Evolutionary conservation across 30 jellyfish, hydroid and myxozoan species (phyloP).

Genomic region (Cassiopea andromeda): DNA sequence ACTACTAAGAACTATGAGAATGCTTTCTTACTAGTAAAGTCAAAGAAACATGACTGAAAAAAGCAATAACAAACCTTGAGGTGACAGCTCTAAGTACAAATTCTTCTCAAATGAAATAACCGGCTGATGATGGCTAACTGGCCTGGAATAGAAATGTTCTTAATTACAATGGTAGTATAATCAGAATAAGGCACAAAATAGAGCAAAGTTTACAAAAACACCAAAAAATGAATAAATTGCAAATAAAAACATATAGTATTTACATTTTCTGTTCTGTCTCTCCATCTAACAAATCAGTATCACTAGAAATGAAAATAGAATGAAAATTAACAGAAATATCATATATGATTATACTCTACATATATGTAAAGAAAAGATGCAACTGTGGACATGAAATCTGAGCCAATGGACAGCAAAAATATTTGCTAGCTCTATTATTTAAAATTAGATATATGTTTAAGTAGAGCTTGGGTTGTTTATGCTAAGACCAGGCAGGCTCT

Average conservation of each 20-base stretch:
- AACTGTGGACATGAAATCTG: too few relatives aligned
- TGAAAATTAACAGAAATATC: too few relatives aligned
- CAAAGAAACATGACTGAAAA: too few relatives aligned
- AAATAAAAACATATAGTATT: background rate
- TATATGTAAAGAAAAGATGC: too few relatives aligned
- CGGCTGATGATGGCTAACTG: conserved; percentile 71
- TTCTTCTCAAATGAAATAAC: conserved; percentile 52
- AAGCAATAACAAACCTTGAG: conserved; percentile 21
- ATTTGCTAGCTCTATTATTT: too few relatives aligned
- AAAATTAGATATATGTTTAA: too few relatives aligned
- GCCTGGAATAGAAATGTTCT: conserved; percentile 33
- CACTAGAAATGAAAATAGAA: conserved; percentile 20
- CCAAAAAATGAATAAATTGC: background rate
- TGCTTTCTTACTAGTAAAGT: too few relatives aligned
- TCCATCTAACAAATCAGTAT: conserved; percentile 60
- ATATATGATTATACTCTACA: too few relatives aligned
- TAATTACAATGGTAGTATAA: background rate
- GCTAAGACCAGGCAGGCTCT: too few relatives aligned
- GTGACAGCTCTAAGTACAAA: conserved; percentile 48
- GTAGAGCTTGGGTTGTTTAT: too few relatives aligned
- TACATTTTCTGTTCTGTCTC: conserved; percentile 29
- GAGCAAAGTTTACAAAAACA: background rate
- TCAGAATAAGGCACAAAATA: background rate
- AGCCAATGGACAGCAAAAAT: too few relatives aligned
- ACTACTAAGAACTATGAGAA: too few relatives aligned